Evolutionary conservation across 1,140 invertebrate genomes (phyloP).

Genomic region (Drosophila aff.): DNA sequence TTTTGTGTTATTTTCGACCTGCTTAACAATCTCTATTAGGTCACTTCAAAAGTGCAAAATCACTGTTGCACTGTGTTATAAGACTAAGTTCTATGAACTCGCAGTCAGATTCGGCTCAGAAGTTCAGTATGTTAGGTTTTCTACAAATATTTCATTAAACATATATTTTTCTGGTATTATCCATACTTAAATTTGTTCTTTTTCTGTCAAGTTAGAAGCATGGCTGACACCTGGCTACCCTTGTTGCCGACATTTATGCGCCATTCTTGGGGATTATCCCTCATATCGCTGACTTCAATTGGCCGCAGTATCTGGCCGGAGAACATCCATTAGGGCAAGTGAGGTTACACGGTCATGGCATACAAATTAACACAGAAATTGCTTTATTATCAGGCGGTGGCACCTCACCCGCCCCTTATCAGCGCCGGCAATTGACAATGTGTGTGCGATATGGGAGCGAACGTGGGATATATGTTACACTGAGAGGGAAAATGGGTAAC

Average conservation of each 20-base stretch:
- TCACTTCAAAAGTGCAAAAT: too few species aligned
- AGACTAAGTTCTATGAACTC: too few species aligned
- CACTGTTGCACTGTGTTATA: too few species aligned
- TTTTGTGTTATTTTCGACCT: too few species aligned
- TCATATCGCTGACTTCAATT: constrained; percentile 52
- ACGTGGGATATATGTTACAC: constrained; percentile 12
- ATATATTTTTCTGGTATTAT: background rate
- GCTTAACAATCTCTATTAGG: too few species aligned
- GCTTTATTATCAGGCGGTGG: constrained; percentile 62
- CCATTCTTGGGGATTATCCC: constrained; percentile 23
- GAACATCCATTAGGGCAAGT: constrained; percentile 65
- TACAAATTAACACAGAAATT: constrained; percentile 75
- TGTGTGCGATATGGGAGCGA: constrained; percentile 40
- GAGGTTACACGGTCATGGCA: constrained; percentile 66
- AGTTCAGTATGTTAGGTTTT: too few species aligned
- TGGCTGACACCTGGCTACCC: background rate
- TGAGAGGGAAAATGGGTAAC: background rate
- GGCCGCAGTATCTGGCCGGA: constrained; percentile 52
- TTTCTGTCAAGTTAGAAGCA: background rate
- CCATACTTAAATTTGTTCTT: background rate
- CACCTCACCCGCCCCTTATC: constrained; percentile 27
- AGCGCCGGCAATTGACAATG: constrained; percentile 63
- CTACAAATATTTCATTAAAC: background rate
- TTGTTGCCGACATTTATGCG: constrained; percentile 14
- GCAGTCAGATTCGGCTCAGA: too few species aligned